Base-by-base conservation (phyloP, 2,888 invertebrate species). In the Andricus quercusramuli region DNA sequence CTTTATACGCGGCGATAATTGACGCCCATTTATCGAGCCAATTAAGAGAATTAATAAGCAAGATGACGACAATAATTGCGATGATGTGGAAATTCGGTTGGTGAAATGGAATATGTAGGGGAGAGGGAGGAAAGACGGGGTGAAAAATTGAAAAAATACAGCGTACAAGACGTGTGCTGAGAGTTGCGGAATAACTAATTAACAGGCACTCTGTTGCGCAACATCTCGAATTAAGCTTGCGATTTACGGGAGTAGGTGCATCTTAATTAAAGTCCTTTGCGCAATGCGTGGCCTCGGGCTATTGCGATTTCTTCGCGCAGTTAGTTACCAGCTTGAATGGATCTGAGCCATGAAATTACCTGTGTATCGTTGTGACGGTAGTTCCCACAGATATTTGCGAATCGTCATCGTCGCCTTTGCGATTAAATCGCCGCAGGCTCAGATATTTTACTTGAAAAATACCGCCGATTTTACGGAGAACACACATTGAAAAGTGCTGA, bases 231-330 rank as follows among this genome's bases (percentile, higher is more conserved):
- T 82, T 80, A 81, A 83, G 41, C 80, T 66, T 79, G 59, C 85
- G 83, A 85, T 85, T 85, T 84, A 86, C 86, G 83, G 81, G 80
- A 74, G 59, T 68, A 80, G 82, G 79, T 80, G 86, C 84, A 80
- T 85, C 85, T 87, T 84, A 87, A 87, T 87, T 87, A 85, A 85
- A 82, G 80, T 44, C 47, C 64, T 79, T 83, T 80, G 80, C 79
- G 80, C 82, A 83, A 83, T 80, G 67, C 78, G 83, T 67, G 37
- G 67, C 76, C 77, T 81, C 78, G 64, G 77, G 80, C 65, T 76
- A 65, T 77, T 66, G 64, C 81, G 32, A 62, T 80, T 76, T 80
- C 74, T 74, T 74, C 70, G 51, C 74, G 74, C 56, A 74, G 74
- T 74, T 56, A 74, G 56, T 74, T 74, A 74, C 74, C 74, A 13